Percentiles rank a stretch among this genome's conserved stretches.
Conservation (phyloP, 1,140 invertebrate species). For the Bombus fervidus region DNA sequence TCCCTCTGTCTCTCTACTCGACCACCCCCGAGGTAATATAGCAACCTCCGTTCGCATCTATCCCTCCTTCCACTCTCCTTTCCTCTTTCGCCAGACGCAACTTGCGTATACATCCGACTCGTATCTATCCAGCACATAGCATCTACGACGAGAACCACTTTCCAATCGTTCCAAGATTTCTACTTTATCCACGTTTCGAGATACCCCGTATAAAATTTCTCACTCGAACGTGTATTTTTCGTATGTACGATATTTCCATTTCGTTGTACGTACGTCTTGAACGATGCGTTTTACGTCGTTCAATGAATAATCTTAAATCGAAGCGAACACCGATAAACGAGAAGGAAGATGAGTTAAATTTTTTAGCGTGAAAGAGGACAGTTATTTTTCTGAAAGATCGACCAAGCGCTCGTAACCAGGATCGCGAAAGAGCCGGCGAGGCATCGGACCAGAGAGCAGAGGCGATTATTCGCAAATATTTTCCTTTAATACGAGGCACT, state of each 20-base stretch:
- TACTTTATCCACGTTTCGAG: not conserved
- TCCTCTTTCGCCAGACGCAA: slow-evolving; percentile 29
- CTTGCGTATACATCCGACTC: slow-evolving; percentile 12
- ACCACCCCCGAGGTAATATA: slow-evolving; percentile 13
- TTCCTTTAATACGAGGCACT: slow-evolving; percentile 19
- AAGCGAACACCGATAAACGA: not conserved
- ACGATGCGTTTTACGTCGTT: not conserved
- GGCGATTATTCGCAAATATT: slow-evolving; percentile 36
- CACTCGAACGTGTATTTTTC: not conserved
- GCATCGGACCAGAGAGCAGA: not conserved
- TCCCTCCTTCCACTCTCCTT: not conserved
- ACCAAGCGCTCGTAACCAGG: not conserved
- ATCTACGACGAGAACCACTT: not conserved
- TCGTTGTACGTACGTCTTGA: not conserved
- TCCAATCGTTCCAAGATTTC: not conserved
- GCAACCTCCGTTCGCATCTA: slow-evolving; percentile 9
- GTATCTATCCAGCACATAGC: not conserved
- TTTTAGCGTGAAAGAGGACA: not conserved
- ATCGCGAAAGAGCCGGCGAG: not conserved
- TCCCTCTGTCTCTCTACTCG: slow-evolving; percentile 1
- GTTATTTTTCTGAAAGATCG: not conserved
- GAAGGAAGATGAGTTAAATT: not conserved
- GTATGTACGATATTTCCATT: not conserved
- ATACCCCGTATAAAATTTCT: not conserved
- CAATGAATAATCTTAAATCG: not conserved